Evolutionary conservation across 2,797 vertebrate genomes (phyloP), one percentile per base, ranked within the genome.

Genomic region (Neostethus bicornis): DNA sequence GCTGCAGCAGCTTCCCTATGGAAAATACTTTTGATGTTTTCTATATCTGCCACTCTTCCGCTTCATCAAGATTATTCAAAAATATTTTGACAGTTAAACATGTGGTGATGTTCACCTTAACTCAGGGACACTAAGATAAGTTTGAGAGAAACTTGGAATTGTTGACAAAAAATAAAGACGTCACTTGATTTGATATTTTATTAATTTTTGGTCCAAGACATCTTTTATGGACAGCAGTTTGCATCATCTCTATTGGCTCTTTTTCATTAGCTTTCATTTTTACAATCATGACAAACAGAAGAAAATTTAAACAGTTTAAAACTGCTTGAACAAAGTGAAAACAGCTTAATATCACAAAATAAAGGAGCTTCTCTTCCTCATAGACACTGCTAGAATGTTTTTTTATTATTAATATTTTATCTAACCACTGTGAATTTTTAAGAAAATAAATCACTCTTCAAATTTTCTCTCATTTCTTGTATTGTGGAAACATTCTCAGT

Each of bases 41-140:
- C 70, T 76, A 84, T 73, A 83, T 85, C 83, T 86, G 83, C 79
- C 77, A 87, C 66, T 89, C 85, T 89, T 90, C 85, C 75, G 81
- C 83, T 89, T 88, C 77, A 85, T 87, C 83, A 59, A 73, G 42
- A 75, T 81, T 59, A 64, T 70, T 84, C 84, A 79, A 64, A 85
- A 72, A 68, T 84, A 54, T 77, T 83, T 83, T 89, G 87, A 89
- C 87, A 90, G 83, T 80, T 85, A 82, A 87, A 80, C 62, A 73
- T 72, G 71, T 79, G 73, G 71, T 57, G 72, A 74, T 70, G 60
- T 50, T 70, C 75, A 85, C 77, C 79, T 87, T 52, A 60, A 81
- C 65, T 58, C 51, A 73, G 75, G 72, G 65, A 65, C 56, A 61
- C 61, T 52, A 63, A 21, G 45, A 61, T 23, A 75, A 61, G 70